These are phyloP conservation scores for Dicycla oo DNA, from an alignment of 2,888 invertebrate species.

Conservation along the genomic window DNA sequence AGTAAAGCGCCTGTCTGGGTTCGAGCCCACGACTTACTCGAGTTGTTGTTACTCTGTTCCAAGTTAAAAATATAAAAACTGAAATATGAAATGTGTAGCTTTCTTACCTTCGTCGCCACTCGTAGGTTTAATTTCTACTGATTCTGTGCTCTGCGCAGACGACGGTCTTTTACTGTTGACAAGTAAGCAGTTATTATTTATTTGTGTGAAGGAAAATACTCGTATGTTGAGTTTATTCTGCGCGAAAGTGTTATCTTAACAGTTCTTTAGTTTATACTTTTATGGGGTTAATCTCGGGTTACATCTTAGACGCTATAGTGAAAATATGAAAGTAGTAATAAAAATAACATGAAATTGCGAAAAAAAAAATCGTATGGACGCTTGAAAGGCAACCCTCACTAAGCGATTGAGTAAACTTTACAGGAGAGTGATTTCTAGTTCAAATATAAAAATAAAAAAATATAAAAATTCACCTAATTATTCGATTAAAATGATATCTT, in stretches of 20 bases:
- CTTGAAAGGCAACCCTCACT: too few relatives aligned
- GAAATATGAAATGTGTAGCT: background rate
- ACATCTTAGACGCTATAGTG: background rate
- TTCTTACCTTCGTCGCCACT: slow-evolving; percentile 91
- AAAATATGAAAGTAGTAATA: background rate
- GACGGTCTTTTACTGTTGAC: slow-evolving; percentile 90
- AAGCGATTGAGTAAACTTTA: too few relatives aligned
- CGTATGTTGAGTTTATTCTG: too few relatives aligned
- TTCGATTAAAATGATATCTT: too few relatives aligned
- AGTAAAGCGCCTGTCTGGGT: too few relatives aligned
- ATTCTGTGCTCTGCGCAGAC: slow-evolving; percentile 91
- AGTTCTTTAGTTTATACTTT: background rate
- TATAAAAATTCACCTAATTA: too few relatives aligned
- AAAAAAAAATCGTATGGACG: too few relatives aligned
- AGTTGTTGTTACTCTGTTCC: too few relatives aligned
- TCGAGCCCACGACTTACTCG: too few relatives aligned
- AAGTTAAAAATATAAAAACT: background rate
- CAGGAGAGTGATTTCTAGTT: too few relatives aligned
- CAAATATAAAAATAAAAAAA: too few relatives aligned
- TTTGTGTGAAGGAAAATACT: background rate
- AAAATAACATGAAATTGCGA: too few relatives aligned
- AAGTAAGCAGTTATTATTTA: background rate
- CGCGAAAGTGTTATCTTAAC: background rate
- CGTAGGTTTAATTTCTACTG: slow-evolving; percentile 91
- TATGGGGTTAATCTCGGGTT: background rate